A percentile compares a stretch with the other conserved stretches of the same genome.
Evolutionary conservation across 2,888 invertebrate genomes (phyloP).

Genomic region (Cancer borealis): DNA sequence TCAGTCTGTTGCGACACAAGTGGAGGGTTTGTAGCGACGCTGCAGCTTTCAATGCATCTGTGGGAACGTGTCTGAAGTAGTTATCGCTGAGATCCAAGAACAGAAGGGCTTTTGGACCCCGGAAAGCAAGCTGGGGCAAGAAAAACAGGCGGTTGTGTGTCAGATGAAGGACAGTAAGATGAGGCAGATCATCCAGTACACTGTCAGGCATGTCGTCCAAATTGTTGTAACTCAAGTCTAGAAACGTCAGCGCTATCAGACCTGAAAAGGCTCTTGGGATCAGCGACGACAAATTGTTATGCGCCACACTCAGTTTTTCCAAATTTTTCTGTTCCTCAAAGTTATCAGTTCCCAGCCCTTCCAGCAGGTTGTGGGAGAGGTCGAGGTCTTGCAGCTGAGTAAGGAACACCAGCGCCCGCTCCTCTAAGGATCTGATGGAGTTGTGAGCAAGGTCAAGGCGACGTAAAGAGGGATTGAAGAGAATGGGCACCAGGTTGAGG

Average conservation of each 20-base stretch:
- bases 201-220: constrained; percentile 64
- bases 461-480: constrained; percentile 70
- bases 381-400: constrained; percentile 72
- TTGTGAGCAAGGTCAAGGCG: constrained; percentile 75
- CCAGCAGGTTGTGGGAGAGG: constrained; percentile 72
- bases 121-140: constrained; percentile 65
- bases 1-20: constrained; percentile 73
- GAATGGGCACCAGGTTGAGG: constrained; percentile 75
- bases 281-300: constrained; percentile 71
- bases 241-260: constrained; percentile 57
- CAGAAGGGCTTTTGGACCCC: constrained; percentile 54
- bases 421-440: constrained; percentile 63
- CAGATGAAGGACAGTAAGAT: constrained; percentile 67
- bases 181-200: constrained; percentile 62
- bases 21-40: constrained; percentile 63
- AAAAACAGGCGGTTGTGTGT: constrained; percentile 71
- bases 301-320: constrained; percentile 65
- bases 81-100: constrained; percentile 73
- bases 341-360: constrained; percentile 56
- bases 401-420: constrained; percentile 65
- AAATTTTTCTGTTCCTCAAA: constrained; percentile 68
- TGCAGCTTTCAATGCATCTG: constrained; percentile 60
- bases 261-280: constrained; percentile 64
- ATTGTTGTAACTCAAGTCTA: constrained; percentile 72
- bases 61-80: constrained; percentile 70